Base-by-base conservation (phyloP, 2,888 invertebrate species). In the Teinopalpus imperialis region DNA sequence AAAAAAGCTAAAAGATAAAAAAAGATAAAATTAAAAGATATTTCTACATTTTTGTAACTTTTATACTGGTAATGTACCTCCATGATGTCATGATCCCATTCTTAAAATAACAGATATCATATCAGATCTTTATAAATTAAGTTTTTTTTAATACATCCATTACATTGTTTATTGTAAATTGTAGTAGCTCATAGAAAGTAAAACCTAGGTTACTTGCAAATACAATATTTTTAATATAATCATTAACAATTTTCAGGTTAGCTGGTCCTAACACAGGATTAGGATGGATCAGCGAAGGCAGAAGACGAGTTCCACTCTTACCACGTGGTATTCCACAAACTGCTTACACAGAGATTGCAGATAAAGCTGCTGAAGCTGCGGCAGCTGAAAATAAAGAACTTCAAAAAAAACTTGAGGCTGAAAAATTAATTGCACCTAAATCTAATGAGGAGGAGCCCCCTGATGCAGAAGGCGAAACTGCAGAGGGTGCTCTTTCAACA, bases 271-370 rank as follows among this genome's bases (percentile, higher is more conserved):
- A 92, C 69, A 92, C 93, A 48, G 89, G 90, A 48, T 87, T 91
- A 59, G 94, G 95, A 81, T 97, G 97, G 97, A 92, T 94, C 53
- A 92, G 94, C 57, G 97, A 97, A 81, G 97, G 97, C 7, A 91
- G 97, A 23, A 90, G 97, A 60, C 83, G 93, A 49, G 92, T 96
- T 61, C 97, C 97, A 1, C 83, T 97, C 32, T 87, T 97, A 81
- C 95, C 96, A 3, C 90, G 97, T 48, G 91, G 94, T n/a, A 91
- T 94, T 40, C 94, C 97, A 3, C 95, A 96, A 68, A 96, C 97
- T 3, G 94, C 94, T 24, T 94, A 95, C 70, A 94, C 95, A 48
- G 92, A 93, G 51, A 90, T 96, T 56, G 97, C 97, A 7, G 96
- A 96, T 76, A 94, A 93, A 72, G 92, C 93, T 39, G 94, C 95